Evolutionary conservation across 2,888 invertebrate genomes (phyloP).

Genomic region (Danaus chrysippus): DNA sequence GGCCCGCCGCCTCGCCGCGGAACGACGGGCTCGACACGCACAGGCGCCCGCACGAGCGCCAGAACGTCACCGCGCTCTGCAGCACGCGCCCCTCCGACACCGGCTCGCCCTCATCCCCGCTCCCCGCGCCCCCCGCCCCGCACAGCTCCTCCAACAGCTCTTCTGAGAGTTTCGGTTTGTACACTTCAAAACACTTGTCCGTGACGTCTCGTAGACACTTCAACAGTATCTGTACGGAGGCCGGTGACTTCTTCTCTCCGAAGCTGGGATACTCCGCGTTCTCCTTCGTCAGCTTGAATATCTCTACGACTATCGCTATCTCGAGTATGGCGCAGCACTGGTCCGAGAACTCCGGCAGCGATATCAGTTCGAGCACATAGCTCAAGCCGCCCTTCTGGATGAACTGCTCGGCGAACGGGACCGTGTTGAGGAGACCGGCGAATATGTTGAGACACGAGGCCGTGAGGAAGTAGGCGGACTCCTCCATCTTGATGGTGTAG

Average conservation of each 20-base stretch:
- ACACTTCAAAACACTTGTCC: constrained; percentile 59
- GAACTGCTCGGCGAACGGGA: constrained; percentile 79
- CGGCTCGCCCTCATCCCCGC: constrained; percentile 34
- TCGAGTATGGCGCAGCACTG: constrained; percentile 81
- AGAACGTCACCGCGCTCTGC: constrained; percentile 68
- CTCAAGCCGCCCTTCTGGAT: constrained; percentile 77
- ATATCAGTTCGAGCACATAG: constrained; percentile 75
- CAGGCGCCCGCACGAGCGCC: constrained; percentile 73
- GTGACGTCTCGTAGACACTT: constrained; percentile 61
- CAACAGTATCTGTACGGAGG: constrained; percentile 68
- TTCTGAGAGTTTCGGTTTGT: constrained; percentile 50
- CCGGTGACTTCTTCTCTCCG: constrained; percentile 58
- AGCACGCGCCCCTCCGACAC: constrained; percentile 52
- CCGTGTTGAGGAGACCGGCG: constrained; percentile 75
- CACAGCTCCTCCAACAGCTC: constrained; percentile 54
- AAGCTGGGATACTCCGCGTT: constrained; percentile 51
- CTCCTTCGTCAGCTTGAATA: constrained; percentile 68
- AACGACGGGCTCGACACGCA: constrained; percentile 79
- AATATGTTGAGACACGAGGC: constrained; percentile 81
- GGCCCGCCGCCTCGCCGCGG: constrained; percentile 61
- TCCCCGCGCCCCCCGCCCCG: constrained; percentile 26
- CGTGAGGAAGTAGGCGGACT: constrained; percentile 77
- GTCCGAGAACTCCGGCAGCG: constrained; percentile 75
- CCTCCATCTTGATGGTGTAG: constrained; percentile 66
- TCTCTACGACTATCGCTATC: constrained; percentile 79